Percentiles rank a stretch among this genome's conserved stretches.
Conservation (phyloP, 2,888 invertebrate genomes). For the Euclidia mi region DNA sequence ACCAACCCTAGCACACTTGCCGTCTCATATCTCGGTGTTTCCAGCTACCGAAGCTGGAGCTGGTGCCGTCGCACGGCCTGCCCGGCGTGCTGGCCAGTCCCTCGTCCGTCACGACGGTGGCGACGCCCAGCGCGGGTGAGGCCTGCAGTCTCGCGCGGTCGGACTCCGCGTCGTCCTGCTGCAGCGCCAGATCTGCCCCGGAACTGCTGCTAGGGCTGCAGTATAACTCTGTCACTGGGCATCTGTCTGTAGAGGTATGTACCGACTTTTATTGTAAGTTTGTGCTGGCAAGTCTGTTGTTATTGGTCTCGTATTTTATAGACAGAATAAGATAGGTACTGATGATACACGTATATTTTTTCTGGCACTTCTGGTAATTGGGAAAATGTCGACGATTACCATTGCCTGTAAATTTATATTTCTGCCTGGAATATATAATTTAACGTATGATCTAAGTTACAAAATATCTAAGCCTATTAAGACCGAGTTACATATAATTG, state of each 20-base stretch:
- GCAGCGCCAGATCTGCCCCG: slow-evolving; percentile 97
- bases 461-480: too few species aligned
- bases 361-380: too few species aligned
- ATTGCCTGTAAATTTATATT: too few species aligned
- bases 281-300: too few species aligned
- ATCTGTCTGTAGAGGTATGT: slow-evolving; percentile 98
- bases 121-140: slow-evolving; percentile 71
- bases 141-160: slow-evolving; percentile 95
- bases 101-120: slow-evolving; percentile 73
- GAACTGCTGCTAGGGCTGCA: slow-evolving; percentile 97
- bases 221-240: slow-evolving; percentile 98
- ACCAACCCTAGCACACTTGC: not conserved
- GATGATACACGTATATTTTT: too few species aligned
- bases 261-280: too few species aligned
- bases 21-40: slow-evolving; percentile 9
- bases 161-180: slow-evolving; percentile 98
- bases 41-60: slow-evolving; percentile 80
- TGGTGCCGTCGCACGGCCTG: slow-evolving; percentile 73
- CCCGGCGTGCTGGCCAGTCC: slow-evolving; percentile 80
- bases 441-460: too few species aligned
- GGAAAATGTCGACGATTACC: too few species aligned
- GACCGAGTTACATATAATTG: too few species aligned
- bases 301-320: too few species aligned
- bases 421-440: too few species aligned
- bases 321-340: too few species aligned